Evolutionary conservation across 2,113 vertebrate species (phyloP).

Genomic region (Amphilophus citrinellus): DNA sequence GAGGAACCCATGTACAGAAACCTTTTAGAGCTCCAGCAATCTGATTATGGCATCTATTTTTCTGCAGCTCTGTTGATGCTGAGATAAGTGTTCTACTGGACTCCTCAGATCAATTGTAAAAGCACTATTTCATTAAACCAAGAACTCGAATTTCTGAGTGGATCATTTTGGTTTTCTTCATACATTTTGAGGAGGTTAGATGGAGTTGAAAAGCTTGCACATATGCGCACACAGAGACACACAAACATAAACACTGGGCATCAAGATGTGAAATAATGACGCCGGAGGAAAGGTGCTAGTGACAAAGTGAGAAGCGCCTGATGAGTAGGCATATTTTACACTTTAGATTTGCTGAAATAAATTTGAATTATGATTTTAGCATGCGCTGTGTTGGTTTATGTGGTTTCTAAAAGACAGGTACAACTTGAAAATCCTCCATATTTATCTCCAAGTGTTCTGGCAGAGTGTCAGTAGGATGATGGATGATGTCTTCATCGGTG

Average conservation of each 20-base stretch:
- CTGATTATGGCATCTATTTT: constrained; percentile 68
- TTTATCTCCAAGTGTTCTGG: constrained; percentile 76
- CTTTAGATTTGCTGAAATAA: constrained; percentile 69
- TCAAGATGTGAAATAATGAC: constrained; percentile 65
- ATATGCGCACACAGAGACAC: constrained; percentile 9
- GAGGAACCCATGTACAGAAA: constrained; percentile 71
- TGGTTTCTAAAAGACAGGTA: constrained; percentile 75
- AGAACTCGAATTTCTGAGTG: constrained; percentile 67
- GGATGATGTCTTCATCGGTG: constrained; percentile 79
- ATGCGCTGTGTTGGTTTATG: constrained; percentile 52
- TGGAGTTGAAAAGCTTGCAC: neutral
- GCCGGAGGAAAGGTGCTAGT: constrained; percentile 57
- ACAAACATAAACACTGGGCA: constrained; percentile 17
- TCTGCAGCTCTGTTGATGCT: constrained; percentile 71
- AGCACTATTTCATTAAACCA: constrained; percentile 72
- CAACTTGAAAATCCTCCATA: constrained; percentile 72
- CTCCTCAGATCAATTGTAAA: constrained; percentile 72
- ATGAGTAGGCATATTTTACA: constrained; percentile 69
- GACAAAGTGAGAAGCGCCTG: constrained; percentile 57
- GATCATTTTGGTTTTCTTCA: constrained; percentile 64
- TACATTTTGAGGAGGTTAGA: constrained; percentile 58
- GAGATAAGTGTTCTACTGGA: constrained; percentile 73
- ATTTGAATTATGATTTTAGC: constrained; percentile 52
- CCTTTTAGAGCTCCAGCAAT: constrained; percentile 78
- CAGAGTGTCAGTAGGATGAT: constrained; percentile 75